phyloP scores from a whole-genome alignment of 2,113 vertebrate species.

The Tragelaphus imberbis region DNA sequence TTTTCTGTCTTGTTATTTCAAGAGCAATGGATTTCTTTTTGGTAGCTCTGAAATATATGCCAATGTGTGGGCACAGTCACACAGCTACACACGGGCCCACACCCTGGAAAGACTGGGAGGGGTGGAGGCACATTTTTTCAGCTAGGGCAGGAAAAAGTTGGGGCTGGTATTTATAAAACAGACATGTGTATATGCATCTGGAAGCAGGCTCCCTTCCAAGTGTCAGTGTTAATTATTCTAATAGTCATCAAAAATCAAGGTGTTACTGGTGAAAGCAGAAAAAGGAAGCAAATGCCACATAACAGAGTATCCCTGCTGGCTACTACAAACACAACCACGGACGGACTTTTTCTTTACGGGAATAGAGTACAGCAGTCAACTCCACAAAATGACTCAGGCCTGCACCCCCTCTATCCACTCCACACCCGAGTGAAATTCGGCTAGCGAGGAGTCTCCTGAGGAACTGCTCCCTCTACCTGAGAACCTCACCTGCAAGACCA shows the following conservation, averaged over 20 bases:
- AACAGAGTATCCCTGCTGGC: background rate
- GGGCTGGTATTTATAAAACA: constrained; percentile 18
- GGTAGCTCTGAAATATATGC: constrained; percentile 33
- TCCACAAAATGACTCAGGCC: background rate
- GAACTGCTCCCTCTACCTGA: background rate
- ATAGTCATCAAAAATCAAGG: background rate
- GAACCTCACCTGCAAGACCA: background rate
- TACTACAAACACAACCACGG: background rate
- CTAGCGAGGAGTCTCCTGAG: background rate
- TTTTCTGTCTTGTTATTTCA: constrained; percentile 44
- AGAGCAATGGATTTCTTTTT: constrained; percentile 19
- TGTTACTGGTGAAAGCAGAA: background rate
- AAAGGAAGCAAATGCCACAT: background rate
- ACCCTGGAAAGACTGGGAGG: constrained; percentile 44
- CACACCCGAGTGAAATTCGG: background rate
- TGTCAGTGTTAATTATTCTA: background rate
- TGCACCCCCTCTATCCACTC: background rate
- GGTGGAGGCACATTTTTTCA: constrained; percentile 28
- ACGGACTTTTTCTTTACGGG: background rate
- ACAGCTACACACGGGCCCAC: constrained; percentile 15
- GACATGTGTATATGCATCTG: background rate
- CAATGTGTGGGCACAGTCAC: constrained; percentile 39
- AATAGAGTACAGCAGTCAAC: background rate
- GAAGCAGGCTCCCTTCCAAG: constrained; percentile 15
- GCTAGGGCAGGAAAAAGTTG: background rate